Evolutionary conservation across 2,888 invertebrate genomes (phyloP).

Genomic region (Eupsilia transversa): DNA sequence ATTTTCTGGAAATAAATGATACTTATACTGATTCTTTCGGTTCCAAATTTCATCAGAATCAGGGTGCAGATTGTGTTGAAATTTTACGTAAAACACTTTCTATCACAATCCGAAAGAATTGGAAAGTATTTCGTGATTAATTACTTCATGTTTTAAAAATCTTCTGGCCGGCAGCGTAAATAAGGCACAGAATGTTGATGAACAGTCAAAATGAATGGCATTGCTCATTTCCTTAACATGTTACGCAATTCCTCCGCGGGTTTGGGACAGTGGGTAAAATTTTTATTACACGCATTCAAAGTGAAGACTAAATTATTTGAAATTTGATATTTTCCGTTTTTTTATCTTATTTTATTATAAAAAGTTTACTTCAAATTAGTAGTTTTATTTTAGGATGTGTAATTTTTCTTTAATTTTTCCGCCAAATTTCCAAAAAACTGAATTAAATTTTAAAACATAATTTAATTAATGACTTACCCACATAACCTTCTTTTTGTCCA

Average conservation of each 20-base stretch:
- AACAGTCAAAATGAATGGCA: neutral
- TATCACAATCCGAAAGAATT: neutral
- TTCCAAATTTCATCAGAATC: neutral
- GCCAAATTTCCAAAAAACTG: neutral
- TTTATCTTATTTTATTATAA: too few species aligned
- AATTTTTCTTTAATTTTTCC: neutral
- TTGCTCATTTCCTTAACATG: too few species aligned
- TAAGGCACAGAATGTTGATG: neutral
- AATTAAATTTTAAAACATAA: neutral
- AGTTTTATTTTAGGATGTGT: neutral
- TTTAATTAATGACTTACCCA: conserved; percentile 51
- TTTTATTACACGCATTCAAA: too few species aligned
- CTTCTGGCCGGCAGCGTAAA: too few species aligned
- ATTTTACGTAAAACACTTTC: neutral
- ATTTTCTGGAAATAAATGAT: too few species aligned
- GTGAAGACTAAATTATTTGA: too few species aligned
- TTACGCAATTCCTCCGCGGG: neutral
- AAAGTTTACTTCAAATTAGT: too few species aligned
- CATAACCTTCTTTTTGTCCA: conserved; percentile 48
- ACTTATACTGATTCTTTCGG: too few species aligned
- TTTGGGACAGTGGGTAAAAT: neutral
- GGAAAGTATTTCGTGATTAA: neutral
- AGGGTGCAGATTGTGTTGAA: too few species aligned
- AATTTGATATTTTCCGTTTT: too few species aligned
- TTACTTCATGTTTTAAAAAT: neutral